Percentiles rank a stretch among this genome's conserved stretches.
Evolutionary conservation across 2,888 invertebrate species (phyloP).

Genomic region (Clistopyga incitator): DNA sequence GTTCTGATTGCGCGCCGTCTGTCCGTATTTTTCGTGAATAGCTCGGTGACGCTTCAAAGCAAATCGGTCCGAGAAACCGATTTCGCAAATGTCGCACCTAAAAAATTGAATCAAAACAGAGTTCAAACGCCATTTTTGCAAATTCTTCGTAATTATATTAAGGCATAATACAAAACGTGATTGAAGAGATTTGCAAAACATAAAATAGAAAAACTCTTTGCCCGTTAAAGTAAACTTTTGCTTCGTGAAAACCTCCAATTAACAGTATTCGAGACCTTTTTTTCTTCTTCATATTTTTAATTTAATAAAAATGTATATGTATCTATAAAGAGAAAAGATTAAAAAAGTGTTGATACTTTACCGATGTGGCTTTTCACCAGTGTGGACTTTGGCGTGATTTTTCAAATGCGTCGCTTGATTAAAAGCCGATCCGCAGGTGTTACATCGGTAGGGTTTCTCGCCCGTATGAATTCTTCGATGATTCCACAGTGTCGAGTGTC

Average conservation of each 20-base stretch:
- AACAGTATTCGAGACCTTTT: background rate
- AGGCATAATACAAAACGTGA: too few relatives aligned
- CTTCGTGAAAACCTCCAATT: too few relatives aligned
- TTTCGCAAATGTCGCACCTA: slow-evolving; percentile 94
- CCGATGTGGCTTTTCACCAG: slow-evolving; percentile 88
- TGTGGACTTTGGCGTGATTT: slow-evolving; percentile 91
- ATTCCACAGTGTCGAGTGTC: slow-evolving; percentile 95
- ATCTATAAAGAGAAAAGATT: background rate
- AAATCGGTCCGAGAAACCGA: slow-evolving; percentile 94
- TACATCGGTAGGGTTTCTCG: slow-evolving; percentile 90
- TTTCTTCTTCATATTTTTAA: background rate
- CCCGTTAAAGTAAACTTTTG: too few relatives aligned
- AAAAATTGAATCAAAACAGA: slow-evolving; percentile 67
- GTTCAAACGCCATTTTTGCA: background rate
- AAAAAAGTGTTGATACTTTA: slow-evolving; percentile 80
- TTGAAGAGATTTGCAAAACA: too few relatives aligned
- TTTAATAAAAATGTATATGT: background rate
- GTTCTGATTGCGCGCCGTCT: slow-evolving; percentile 85
- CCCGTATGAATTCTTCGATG: slow-evolving; percentile 95
- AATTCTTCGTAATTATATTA: too few relatives aligned
- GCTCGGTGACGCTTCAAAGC: slow-evolving; percentile 94
- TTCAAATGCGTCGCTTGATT: slow-evolving; percentile 95
- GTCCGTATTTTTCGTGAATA: slow-evolving; percentile 95
- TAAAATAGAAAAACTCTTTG: too few relatives aligned
- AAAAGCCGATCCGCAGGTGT: slow-evolving; percentile 90